Evolutionary conservation across 2,888 invertebrate species (phyloP).

Genomic region (Tipula helvola): DNA sequence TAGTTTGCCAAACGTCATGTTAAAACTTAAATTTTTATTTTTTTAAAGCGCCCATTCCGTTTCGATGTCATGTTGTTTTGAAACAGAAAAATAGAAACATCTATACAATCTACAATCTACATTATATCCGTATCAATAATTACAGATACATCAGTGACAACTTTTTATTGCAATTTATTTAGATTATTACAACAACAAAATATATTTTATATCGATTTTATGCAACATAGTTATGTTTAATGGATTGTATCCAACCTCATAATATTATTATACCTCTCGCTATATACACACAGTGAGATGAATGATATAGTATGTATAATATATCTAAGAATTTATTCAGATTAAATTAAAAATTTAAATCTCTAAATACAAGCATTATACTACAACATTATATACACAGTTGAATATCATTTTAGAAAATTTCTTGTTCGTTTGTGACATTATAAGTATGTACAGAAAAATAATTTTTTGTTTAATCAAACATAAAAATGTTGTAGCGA

Average conservation of each 20-base stretch:
- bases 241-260: neutral
- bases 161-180: neutral
- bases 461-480: neutral
- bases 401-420: neutral
- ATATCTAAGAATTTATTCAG: neutral
- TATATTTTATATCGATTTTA: neutral
- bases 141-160: neutral
- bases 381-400: neutral
- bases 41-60: too few species aligned
- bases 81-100: too few species aligned
- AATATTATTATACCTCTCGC: neutral
- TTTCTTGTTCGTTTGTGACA: neutral
- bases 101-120: neutral
- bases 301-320: too few species aligned
- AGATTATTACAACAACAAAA: neutral
- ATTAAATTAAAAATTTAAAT: neutral
- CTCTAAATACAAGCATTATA: neutral
- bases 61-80: too few species aligned
- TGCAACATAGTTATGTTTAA: neutral
- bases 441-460: neutral
- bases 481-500: neutral
- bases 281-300: neutral
- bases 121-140: too few species aligned
- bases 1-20: too few species aligned
- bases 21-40: too few species aligned